Evolutionary conservation across 2,888 invertebrate genomes (phyloP), one percentile per base, ranked within the genome.

Genomic region (Nomada hirtipes): DNA sequence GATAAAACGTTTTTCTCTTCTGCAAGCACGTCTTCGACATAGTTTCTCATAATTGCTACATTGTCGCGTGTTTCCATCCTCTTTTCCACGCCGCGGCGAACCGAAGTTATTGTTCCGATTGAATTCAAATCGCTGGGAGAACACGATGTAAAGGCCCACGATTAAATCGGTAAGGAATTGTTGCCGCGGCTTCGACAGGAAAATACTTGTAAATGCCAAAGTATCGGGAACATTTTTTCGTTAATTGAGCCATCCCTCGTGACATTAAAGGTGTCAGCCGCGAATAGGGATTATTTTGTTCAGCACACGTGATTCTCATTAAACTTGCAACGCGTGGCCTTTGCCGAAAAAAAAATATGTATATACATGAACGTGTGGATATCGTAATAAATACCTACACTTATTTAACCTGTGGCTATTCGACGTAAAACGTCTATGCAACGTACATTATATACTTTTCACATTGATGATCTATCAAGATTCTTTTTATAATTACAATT

Each of bases 41-140:
- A 15, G 44, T 63, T 15, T 20, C 44, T 44, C 13, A 44, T 63
- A 42, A 68, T 55, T 0, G 68, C 20, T 55, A 18, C 20, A 7
- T 55, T 36, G 10, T 29, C 15, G 2, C 1, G 26, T 26, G 26
- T 26, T 50, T 4, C 26, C 26, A 4, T 4, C 23, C 10, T 18
- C 7, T 47, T 29, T 50, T 15, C 3, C 10, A 10, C 36, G 36
- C 7, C 36, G 36, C 36, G 26, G 26, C 44, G 47, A 26, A 36
- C 29, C 15, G 44, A 11, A 29, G 0, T 29, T 70, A 36, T 50
- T 36, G 47, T 60, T 44, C 2, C 70, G 70, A 70, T 70, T 60
- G 47, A 60, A 70, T 70, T 70, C 70, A 60, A 70, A 70, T 70
- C 59, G 70, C 44, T 42, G 70, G 3, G 47, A 57, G 2, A 10